Evolutionary conservation across 2,797 vertebrate genomes (phyloP).

Genomic region (Sebastes matsubarae): DNA sequence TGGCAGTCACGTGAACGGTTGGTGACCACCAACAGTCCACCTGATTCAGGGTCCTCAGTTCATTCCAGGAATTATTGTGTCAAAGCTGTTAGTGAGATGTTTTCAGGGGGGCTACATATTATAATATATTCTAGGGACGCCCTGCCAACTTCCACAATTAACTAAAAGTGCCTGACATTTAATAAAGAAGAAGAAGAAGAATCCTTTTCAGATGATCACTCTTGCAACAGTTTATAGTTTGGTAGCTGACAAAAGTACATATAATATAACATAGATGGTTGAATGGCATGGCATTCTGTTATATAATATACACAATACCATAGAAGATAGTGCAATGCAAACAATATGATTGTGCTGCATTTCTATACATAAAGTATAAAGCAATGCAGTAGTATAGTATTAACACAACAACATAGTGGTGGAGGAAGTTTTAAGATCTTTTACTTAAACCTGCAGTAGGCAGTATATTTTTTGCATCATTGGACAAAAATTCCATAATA

Average conservation of each 20-base stretch:
- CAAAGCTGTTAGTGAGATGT: background rate
- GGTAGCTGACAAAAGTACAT: background rate
- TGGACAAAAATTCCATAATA: no score
- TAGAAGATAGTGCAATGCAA: background rate
- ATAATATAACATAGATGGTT: background rate
- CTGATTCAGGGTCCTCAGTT: background rate
- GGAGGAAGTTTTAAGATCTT: background rate
- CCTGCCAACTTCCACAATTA: background rate
- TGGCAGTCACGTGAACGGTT: background rate
- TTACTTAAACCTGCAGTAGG: no score
- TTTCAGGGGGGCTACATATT: background rate
- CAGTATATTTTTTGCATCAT: no score
- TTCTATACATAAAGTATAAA: background rate
- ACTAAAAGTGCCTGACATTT: background rate
- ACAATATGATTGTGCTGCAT: background rate
- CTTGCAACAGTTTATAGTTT: background rate
- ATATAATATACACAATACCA: background rate
- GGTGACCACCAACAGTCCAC: background rate
- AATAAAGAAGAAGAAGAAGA: background rate
- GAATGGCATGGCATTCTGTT: background rate
- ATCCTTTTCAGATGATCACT: background rate
- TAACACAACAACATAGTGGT: background rate
- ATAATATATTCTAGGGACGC: rapidly evolving
- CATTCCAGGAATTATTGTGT: background rate
- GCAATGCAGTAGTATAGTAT: background rate